Conservation (phyloP, 1,140 invertebrate genomes). For the Polyergus mexicanus region DNA sequence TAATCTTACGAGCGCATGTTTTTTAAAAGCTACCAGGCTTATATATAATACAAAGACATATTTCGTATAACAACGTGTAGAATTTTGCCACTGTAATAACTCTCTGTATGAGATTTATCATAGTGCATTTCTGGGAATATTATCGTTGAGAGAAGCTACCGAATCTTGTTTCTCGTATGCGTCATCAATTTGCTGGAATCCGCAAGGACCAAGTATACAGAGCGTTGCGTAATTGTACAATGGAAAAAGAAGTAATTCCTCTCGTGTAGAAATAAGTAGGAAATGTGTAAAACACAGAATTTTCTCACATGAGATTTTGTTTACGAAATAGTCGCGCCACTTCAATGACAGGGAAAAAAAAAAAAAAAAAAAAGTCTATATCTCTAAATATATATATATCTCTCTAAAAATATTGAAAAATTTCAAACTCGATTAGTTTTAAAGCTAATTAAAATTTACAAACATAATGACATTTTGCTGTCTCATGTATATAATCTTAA, state of each 20-base stretch:
- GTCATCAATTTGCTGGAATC: slow-evolving; percentile 58
- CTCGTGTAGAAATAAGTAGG: slow-evolving; percentile 11
- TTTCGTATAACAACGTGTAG: slow-evolving; percentile 15
- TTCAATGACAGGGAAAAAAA: neutral
- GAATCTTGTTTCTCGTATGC: slow-evolving; percentile 70
- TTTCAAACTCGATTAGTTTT: neutral
- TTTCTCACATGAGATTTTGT: neutral
- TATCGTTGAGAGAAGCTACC: slow-evolving; percentile 70
- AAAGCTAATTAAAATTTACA: neutral
- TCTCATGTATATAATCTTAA: neutral
- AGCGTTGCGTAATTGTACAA: slow-evolving; percentile 35
- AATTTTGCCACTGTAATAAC: slow-evolving; percentile 65
- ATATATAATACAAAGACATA: slow-evolving; percentile 27
- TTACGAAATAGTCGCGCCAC: neutral
- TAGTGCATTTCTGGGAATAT: slow-evolving; percentile 73
- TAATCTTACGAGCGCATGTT: neutral
- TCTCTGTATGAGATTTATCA: slow-evolving; percentile 76
- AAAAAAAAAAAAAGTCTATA: neutral
- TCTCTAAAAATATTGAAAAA: neutral
- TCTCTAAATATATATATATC: neutral
- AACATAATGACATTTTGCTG: neutral
- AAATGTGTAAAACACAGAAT: neutral
- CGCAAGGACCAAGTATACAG: neutral
- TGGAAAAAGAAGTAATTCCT: slow-evolving; percentile 16
- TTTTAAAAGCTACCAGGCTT: neutral